phyloP scores from a whole-genome alignment of 2,797 vertebrate genomes.

The Sarcophilus harrisii region DNA sequence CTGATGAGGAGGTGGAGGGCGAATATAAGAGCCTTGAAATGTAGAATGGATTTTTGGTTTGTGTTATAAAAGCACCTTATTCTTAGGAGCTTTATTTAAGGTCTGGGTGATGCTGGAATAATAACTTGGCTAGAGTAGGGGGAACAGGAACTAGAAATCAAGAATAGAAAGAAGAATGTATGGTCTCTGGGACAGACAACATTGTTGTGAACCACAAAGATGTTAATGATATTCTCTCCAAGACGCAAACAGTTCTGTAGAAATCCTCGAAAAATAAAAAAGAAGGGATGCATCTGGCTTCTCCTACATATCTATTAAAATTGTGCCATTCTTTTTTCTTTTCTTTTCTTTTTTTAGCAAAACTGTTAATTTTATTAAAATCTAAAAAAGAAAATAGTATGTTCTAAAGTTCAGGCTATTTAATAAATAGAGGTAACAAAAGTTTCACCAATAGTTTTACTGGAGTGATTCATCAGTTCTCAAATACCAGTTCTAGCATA shows the following conservation, averaged over 20 bases:
- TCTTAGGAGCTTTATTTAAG: not conserved
- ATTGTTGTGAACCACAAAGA: not conserved
- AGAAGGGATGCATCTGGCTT: not conserved
- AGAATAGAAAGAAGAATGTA: not conserved
- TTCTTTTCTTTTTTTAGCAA: too few species aligned
- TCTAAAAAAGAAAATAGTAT: too few species aligned
- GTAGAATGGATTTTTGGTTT: not conserved
- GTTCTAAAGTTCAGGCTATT: too few species aligned
- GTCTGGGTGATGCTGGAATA: not conserved
- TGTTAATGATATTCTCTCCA: not conserved
- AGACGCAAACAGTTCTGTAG: not conserved
- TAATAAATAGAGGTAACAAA: too few species aligned
- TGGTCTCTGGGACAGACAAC: not conserved
- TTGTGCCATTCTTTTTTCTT: not conserved
- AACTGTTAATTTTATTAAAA: too few species aligned
- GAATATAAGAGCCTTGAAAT: not conserved
- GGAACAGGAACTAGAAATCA: not conserved
- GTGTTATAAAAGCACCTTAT: not conserved
- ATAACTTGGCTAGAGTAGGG: not conserved
- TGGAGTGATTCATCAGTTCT: too few species aligned
- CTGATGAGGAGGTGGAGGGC: not conserved
- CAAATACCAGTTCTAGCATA: too few species aligned
- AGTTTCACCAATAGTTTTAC: too few species aligned
- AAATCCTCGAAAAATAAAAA: not conserved
- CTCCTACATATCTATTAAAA: not conserved